These are phyloP conservation scores for Gymnobelideus leadbeateri DNA, from an alignment of 2,113 vertebrate species.

Conservation along the genomic window DNA sequence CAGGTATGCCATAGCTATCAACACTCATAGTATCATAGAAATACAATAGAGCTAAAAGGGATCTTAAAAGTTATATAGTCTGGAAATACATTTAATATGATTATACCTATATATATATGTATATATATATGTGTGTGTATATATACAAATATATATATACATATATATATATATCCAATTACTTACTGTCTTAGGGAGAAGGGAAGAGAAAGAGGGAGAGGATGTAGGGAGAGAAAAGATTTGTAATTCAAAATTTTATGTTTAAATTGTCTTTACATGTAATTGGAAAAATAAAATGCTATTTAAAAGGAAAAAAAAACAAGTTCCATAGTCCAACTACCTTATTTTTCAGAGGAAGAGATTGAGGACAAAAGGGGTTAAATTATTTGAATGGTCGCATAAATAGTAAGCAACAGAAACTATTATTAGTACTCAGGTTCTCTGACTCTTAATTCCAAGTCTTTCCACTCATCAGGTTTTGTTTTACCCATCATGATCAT, in stretches of 20 bases:
- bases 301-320: background rate
- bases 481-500: background rate
- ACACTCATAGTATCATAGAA: background rate
- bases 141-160: too few relatives aligned
- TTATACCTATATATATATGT: background rate
- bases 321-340: background rate
- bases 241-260: background rate
- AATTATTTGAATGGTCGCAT: background rate
- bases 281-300: background rate
- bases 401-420: background rate
- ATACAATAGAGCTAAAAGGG: background rate
- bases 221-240: background rate
- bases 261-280: background rate
- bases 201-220: background rate
- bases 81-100: background rate
- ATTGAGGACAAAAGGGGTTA: background rate
- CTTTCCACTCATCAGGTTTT: background rate
- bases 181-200: background rate
- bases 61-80: background rate
- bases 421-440: background rate
- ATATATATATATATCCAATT: background rate
- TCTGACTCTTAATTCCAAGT: background rate
- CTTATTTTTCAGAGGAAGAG: background rate
- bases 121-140: too few relatives aligned
- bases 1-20: background rate